These are phyloP conservation scores for Rhabdornis inornatus DNA, from an alignment of 2,113 vertebrate genomes.

Conservation along the genomic window DNA sequence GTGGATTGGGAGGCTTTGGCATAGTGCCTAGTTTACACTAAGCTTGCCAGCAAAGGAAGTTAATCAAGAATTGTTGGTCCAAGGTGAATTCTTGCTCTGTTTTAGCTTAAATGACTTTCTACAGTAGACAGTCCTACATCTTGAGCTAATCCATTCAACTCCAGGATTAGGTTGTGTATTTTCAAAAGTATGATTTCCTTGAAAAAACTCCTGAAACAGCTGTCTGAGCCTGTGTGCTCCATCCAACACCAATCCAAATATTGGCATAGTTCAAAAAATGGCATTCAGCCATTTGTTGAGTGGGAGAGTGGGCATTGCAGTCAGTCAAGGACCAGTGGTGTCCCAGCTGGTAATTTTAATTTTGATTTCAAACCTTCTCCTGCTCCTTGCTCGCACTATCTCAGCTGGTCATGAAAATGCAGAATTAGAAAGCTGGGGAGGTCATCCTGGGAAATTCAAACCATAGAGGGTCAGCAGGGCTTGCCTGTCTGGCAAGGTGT, in stretches of 20 bases:
- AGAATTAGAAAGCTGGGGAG: neutral
- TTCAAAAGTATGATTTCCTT: neutral
- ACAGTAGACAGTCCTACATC: neutral
- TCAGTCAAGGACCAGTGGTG: neutral
- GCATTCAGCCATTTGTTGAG: neutral
- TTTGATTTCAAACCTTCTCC: neutral
- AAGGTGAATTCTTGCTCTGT: conserved; percentile 38
- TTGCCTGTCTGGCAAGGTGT: neutral
- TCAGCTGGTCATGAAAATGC: neutral
- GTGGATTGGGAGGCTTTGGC: conserved; percentile 4
- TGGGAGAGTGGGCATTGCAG: neutral
- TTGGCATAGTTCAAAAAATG: neutral
- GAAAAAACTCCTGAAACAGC: neutral
- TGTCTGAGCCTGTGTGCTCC: neutral
- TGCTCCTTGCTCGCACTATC: rapidly evolving
- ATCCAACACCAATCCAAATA: neutral
- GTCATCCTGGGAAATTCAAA: neutral
- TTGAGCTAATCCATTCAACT: neutral
- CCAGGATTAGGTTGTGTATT: neutral
- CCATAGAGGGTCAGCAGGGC: neutral
- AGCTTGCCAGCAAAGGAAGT: conserved; percentile 16
- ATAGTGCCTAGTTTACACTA: neutral
- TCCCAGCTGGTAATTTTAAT: neutral
- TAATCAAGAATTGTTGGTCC: conserved; percentile 29
- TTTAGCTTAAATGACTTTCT: neutral